Evolutionary conservation across 2,888 invertebrate species (phyloP), one percentile per base, ranked within the genome.

Genomic region (Opisthograptis luteolata): DNA sequence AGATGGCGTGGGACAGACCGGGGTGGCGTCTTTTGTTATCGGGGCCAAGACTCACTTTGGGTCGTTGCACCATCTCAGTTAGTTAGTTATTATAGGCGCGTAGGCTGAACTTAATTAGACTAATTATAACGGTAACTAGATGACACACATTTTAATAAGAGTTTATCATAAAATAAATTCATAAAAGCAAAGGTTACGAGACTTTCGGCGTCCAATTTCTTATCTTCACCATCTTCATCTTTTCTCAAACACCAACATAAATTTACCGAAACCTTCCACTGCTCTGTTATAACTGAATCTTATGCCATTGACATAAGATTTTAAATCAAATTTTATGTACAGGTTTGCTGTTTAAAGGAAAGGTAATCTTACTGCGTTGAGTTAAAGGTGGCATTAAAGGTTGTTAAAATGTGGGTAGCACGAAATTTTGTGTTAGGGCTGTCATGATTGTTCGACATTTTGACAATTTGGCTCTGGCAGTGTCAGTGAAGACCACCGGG

Each of bases 361-460:
- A 9, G 2, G 1, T 13, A 41, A 9, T 35, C 7, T 12, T 41
- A 35, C 22, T 3, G 0, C 14, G 1, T 30, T 7, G 13, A 0
- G 1, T 2, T 62, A 70, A 39, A 25, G 49, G 24, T 49, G 5
- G n/a, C n/a, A n/a, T n/a, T n/a, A 37, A 24, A 31, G 19, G 47
- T 1, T 36, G n/a, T 32, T 5, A 12, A 28, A 10, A 14, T 36
- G 39, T 35, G 25, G 37, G 31, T 48, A 37, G 31, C 15, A 19
- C 3, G 13, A 32, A 15, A 9, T 20, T 13, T 13, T 19, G 70
- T 60, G 80, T 69, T 43, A 46, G 19, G 45, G 61, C 64, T 66
- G 70, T 77, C 74, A 70, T 81, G 86, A 86, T 81, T 70, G 83
- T 79, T 76, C 75, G 86, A 87, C 88, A 84, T 84, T 84, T 87